These are phyloP conservation scores for Brotula barbata DNA, from an alignment of 2,797 vertebrate genomes.

Conservation along the genomic window DNA sequence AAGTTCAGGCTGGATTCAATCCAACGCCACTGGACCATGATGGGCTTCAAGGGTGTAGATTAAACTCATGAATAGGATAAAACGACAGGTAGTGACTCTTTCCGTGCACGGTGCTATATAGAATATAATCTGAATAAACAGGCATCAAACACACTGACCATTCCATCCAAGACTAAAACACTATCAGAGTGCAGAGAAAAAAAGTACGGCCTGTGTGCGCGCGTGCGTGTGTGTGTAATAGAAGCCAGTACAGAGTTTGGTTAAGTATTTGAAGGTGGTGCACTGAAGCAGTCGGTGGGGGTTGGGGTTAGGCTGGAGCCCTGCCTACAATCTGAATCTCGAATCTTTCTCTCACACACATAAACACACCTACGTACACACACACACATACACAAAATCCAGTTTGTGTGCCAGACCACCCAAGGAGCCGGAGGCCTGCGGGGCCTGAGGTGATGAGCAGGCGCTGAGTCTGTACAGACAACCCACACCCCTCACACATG, in stretches of 20 bases:
- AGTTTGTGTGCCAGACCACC: slow-evolving; percentile 87
- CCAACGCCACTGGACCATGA: background rate
- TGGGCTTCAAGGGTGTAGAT: background rate
- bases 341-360: slow-evolving; percentile 57
- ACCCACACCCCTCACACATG: slow-evolving; percentile 57
- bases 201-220: slow-evolving; percentile 62
- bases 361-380: slow-evolving; percentile 26
- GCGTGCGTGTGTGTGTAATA: slow-evolving; percentile 53
- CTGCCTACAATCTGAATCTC: slow-evolving; percentile 81
- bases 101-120: too few relatives aligned
- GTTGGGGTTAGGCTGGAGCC: slow-evolving; percentile 81
- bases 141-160: slow-evolving; percentile 46
- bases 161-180: slow-evolving; percentile 56
- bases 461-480: slow-evolving; percentile 76
- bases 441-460: slow-evolving; percentile 85
- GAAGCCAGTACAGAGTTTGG: slow-evolving; percentile 69
- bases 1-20: background rate
- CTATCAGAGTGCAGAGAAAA: slow-evolving; percentile 46
- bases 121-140: slow-evolving; percentile 25
- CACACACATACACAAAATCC: slow-evolving; percentile 56
- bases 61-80: background rate
- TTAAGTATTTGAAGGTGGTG: slow-evolving; percentile 80
- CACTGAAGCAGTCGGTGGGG: slow-evolving; percentile 74
- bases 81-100: background rate
- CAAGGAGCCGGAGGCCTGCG: slow-evolving; percentile 81